phyloP scores from a whole-genome alignment of 1,140 invertebrate genomes.

The Orussus abietinus region DNA sequence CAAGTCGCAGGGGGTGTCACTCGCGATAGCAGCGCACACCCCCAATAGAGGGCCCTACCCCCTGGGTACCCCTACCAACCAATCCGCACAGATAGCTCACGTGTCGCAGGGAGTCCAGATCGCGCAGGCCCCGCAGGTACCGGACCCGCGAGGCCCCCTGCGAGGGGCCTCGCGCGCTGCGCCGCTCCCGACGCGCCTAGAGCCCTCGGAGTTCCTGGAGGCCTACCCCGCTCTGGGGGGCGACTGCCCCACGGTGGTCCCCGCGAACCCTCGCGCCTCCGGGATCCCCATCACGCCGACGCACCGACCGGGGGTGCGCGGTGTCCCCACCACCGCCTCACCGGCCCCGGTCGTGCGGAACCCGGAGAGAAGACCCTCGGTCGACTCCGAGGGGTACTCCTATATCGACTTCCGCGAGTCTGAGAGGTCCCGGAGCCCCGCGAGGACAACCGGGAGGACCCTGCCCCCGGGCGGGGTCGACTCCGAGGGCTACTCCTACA shows the following conservation, averaged over 20 bases:
- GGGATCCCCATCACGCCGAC: conserved; percentile 33
- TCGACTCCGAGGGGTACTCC: conserved; percentile 45
- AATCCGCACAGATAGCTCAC: too few species aligned
- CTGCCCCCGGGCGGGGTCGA: conserved; percentile 20
- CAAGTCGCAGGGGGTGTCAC: conserved; percentile 32
- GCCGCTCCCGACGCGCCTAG: too few species aligned
- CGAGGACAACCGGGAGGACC: too few species aligned
- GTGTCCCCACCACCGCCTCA: neutral
- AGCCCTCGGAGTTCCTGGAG: too few species aligned
- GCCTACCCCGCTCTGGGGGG: too few species aligned
- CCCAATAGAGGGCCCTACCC: too few species aligned
- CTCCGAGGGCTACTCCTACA: conserved; percentile 36
- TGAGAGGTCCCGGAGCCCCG: neutral
- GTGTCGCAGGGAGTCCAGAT: too few species aligned
- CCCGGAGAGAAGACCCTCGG: conserved; percentile 26
- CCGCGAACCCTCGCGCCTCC: conserved; percentile 16
- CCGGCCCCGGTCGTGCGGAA: neutral
- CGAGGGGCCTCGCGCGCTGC: too few species aligned
- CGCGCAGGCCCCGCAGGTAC: too few species aligned
- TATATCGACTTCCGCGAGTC: conserved; percentile 37
- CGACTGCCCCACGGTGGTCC: too few species aligned
- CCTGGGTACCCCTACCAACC: too few species aligned
- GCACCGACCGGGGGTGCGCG: conserved; percentile 17
- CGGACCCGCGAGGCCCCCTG: too few species aligned
- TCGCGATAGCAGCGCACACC: conserved; percentile 28